Evolutionary conservation across 2,888 invertebrate genomes (phyloP).

Genomic region (Mongoloraphidia duomilia): DNA sequence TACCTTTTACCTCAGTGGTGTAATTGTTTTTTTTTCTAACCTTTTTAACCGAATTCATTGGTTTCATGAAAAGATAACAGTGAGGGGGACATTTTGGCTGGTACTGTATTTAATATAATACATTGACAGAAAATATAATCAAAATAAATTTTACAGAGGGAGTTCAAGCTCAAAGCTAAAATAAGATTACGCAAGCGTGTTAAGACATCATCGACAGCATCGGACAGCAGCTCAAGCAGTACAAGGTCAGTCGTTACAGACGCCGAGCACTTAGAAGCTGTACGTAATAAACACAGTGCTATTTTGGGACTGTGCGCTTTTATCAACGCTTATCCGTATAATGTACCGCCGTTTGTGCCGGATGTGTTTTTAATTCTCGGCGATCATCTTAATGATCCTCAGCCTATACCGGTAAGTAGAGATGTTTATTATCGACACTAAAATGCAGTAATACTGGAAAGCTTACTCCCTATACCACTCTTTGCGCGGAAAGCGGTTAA

Average conservation of each 20-base stretch:
- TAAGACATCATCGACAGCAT: constrained; percentile 1
- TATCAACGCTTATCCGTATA: constrained; percentile 78
- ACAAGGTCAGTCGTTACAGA: not conserved
- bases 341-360: constrained; percentile 63
- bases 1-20: too few species aligned
- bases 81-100: too few species aligned
- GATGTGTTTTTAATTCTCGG: constrained; percentile 65
- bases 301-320: constrained; percentile 80
- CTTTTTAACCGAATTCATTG: not conserved
- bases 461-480: too few species aligned
- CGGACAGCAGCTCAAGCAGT: not conserved
- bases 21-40: too few species aligned
- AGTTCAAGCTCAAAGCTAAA: constrained; percentile 39
- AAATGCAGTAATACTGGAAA: too few species aligned
- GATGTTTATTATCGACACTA: not conserved
- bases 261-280: constrained; percentile 6
- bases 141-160: constrained; percentile 28
- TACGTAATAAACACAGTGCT: constrained; percentile 62
- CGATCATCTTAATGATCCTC: constrained; percentile 70
- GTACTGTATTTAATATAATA: too few species aligned
- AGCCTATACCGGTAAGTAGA: constrained; percentile 65
- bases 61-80: not conserved
- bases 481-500: too few species aligned
- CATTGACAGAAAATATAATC: not conserved
- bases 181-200: constrained; percentile 26